These are phyloP conservation scores for Australoheros facetus DNA, from an alignment of 2,797 vertebrate species.

Conservation along the genomic window DNA sequence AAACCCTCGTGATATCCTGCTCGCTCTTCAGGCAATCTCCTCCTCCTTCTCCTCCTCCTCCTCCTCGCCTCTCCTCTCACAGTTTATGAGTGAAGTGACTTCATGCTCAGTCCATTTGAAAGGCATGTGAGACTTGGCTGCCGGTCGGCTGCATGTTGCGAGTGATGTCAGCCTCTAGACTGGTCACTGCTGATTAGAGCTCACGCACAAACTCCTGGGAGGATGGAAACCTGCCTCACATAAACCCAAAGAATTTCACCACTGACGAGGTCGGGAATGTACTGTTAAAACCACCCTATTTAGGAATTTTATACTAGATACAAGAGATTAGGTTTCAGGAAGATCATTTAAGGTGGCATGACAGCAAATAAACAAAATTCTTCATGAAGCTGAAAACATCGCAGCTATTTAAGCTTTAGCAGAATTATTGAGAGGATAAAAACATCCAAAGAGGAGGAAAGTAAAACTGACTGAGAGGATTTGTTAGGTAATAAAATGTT, in stretches of 20 bases:
- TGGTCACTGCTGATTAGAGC: constrained; percentile 49
- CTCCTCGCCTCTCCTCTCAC: constrained; percentile 10
- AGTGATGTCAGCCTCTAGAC: constrained; percentile 73
- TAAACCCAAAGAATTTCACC: constrained; percentile 29
- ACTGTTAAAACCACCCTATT: neutral
- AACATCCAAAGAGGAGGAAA: neutral
- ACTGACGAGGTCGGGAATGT: constrained; percentile 3
- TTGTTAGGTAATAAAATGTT: neutral
- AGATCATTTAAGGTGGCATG: neutral
- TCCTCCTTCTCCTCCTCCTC: neutral
- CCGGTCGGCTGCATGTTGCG: constrained; percentile 58
- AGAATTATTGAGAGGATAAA: neutral
- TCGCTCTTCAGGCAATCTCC: neutral
- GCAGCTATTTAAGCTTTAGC: neutral
- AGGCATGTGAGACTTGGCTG: constrained; percentile 66
- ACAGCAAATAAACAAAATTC: neutral
- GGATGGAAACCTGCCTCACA: constrained; percentile 16
- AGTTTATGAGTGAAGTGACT: constrained; percentile 77
- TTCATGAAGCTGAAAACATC: neutral
- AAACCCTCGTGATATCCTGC: constrained; percentile 6
- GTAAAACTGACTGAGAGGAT: neutral
- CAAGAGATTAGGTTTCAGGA: neutral
- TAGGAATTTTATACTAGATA: neutral
- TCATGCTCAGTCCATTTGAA: constrained; percentile 73
- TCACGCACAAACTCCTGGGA: constrained; percentile 33